phyloP scores from a whole-genome alignment of 2,888 invertebrate species.

The Crocallis elinguaria region DNA sequence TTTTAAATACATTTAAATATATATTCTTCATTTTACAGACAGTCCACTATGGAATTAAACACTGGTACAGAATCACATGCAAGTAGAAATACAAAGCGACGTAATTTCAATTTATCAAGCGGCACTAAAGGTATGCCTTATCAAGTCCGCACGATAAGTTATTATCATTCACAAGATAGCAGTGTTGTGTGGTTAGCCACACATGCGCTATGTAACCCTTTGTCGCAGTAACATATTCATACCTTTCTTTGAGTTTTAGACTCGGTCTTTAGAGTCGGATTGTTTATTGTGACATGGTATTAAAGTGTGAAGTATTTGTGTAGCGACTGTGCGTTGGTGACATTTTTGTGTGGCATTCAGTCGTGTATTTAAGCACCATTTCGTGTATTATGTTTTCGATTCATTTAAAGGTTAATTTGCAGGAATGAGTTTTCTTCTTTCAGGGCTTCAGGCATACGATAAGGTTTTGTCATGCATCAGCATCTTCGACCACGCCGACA shows the following conservation, averaged over 20 bases:
- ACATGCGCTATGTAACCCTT: conserved; percentile 15
- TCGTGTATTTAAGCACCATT: conserved; percentile 28
- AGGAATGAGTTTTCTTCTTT: too few species aligned
- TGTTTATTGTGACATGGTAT: conserved; percentile 6
- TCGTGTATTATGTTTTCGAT: conserved; percentile 3
- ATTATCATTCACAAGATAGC: conserved; percentile 63
- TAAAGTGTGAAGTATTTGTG: too few species aligned
- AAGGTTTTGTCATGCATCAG: too few species aligned
- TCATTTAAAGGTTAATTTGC: not conserved
- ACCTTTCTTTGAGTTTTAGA: not conserved
- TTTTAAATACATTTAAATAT: not conserved
- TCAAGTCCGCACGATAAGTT: conserved; percentile 63
- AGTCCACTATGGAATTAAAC: not conserved
- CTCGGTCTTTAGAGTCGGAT: not conserved
- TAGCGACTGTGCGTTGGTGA: too few species aligned
- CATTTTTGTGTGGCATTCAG: conserved; percentile 31
- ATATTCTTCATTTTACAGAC: not conserved
- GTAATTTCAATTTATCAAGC: conserved; percentile 60
- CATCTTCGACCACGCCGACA: too few species aligned
- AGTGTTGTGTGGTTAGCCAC: conserved; percentile 27
- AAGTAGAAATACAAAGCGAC: conserved; percentile 36
- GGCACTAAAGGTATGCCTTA: conserved; percentile 45
- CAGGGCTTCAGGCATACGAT: too few species aligned
- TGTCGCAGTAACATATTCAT: conserved; percentile 15
- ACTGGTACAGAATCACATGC: not conserved